Conservation (phyloP, 2,888 invertebrate genomes). For the Cheilosia scutellata region DNA sequence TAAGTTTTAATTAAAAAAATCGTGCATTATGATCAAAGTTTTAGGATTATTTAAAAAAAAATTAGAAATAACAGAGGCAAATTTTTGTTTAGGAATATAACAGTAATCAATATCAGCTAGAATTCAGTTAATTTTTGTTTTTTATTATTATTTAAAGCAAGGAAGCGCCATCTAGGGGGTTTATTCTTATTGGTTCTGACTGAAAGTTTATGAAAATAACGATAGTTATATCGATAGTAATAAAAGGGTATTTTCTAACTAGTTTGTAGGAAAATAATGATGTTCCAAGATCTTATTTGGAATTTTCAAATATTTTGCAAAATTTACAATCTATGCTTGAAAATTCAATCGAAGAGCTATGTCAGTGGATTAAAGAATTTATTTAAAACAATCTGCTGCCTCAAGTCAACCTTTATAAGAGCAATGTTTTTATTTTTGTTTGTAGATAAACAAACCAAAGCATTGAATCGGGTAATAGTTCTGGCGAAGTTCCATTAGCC, state of each 20-base stretch:
- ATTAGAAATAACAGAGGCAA: slow-evolving; percentile 18
- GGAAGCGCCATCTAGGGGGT: not conserved
- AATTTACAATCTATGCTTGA: too few relatives aligned
- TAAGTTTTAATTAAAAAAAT: not conserved
- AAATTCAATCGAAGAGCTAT: too few relatives aligned
- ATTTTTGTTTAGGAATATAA: slow-evolving; percentile 14
- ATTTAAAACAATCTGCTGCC: too few relatives aligned
- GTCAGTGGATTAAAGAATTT: too few relatives aligned
- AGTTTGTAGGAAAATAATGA: too few relatives aligned
- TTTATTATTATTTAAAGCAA: not conserved
- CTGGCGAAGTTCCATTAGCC: too few relatives aligned
- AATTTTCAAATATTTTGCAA: too few relatives aligned
- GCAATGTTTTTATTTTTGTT: too few relatives aligned
- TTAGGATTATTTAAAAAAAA: not conserved
- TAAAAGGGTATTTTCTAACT: not conserved
- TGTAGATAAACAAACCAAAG: too few relatives aligned
- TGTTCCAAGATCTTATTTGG: too few relatives aligned
- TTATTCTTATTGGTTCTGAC: not conserved
- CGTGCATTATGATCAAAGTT: slow-evolving; percentile 2
- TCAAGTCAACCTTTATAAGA: too few relatives aligned
- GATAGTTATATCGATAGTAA: slow-evolving; percentile 3
- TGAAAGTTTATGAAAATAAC: not conserved
- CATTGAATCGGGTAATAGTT: too few relatives aligned
- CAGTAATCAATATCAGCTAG: not conserved
- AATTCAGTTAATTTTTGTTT: slow-evolving; percentile 11